Evolutionary conservation across 2,888 invertebrate species (phyloP).

Genomic region (Idaea aversata): DNA sequence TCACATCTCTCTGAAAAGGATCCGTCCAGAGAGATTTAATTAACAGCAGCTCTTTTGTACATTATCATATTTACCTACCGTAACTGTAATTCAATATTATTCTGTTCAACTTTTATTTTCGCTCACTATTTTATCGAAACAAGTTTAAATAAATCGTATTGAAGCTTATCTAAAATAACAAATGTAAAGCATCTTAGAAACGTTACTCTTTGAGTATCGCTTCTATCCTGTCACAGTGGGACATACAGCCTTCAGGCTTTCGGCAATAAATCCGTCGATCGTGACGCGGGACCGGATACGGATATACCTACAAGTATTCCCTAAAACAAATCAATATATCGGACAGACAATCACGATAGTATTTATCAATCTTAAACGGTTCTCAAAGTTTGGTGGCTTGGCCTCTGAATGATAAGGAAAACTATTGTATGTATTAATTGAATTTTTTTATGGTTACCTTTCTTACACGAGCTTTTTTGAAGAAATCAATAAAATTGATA

Average conservation of each 20-base stretch:
- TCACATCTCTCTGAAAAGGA: too few relatives aligned
- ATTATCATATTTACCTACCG: too few relatives aligned
- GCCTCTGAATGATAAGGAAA: background rate
- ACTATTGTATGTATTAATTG: background rate
- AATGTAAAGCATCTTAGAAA: background rate
- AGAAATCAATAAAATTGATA: too few relatives aligned
- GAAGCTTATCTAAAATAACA: background rate
- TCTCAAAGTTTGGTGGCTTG: background rate
- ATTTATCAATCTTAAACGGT: background rate
- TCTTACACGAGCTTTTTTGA: too few relatives aligned
- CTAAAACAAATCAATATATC: background rate
- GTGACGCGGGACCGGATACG: background rate
- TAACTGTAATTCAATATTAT: too few relatives aligned
- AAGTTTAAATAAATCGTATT: background rate
- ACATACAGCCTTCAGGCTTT: constrained; percentile 1
- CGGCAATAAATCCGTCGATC: background rate
- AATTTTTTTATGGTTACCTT: background rate
- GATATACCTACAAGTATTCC: background rate
- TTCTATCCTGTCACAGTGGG: background rate
- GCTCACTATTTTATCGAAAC: too few relatives aligned
- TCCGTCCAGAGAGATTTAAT: too few relatives aligned
- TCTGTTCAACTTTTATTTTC: too few relatives aligned
- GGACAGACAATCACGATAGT: background rate
- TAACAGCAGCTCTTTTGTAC: too few relatives aligned
- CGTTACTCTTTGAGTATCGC: background rate